Evolutionary conservation across 1,140 invertebrate genomes (phyloP), one percentile per base, ranked within the genome.

Genomic region (Lordiphosa collinella): DNA sequence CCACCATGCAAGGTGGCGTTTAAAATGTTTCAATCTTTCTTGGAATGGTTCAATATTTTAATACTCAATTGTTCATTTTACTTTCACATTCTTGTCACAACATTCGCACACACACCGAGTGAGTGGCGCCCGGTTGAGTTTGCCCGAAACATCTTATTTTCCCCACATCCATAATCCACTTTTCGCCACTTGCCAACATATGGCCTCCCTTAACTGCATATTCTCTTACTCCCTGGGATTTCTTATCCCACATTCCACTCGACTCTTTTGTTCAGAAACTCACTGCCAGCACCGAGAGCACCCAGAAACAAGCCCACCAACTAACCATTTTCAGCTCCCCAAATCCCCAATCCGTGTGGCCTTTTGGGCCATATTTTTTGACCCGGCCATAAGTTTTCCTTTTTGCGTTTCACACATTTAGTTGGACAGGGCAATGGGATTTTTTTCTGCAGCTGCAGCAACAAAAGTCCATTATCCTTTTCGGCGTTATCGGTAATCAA

Each of bases 401-500:
- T 66, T 67, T 67, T 58, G 53, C 46, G 36, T 44, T 67, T 67
- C 62, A 66, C 63, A 67, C 62, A 67, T 67, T 47, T 66, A 58
- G 63, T 58, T 67, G 31, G 63, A 59, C 41, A 34, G 57, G 63
- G 41, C 22, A 25, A 25, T 11, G 11, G 41, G 11, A 7, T 51
- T 54, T 41, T 55, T 55, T 51, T 12, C 18, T 68, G 57, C 66
- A 72, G 66, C 66, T 67, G 52, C 66, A 59, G 67, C 78, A 72
- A 72, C 76, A 82, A 84, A 84, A 82, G 76, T 82, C 76, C 78
- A 82, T 82, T 82, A 82, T 82, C 78, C 76, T 76, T 68, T 82
- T 72, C 61, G 67, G 71, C 67, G 71, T 82, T 82, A 82, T 82
- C 76, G 76, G 78, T 82, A 84, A 82, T 82, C 76, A 82, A 82